Conservation (phyloP, 2,888 invertebrate species). For the Oscheius sp. region DNA sequence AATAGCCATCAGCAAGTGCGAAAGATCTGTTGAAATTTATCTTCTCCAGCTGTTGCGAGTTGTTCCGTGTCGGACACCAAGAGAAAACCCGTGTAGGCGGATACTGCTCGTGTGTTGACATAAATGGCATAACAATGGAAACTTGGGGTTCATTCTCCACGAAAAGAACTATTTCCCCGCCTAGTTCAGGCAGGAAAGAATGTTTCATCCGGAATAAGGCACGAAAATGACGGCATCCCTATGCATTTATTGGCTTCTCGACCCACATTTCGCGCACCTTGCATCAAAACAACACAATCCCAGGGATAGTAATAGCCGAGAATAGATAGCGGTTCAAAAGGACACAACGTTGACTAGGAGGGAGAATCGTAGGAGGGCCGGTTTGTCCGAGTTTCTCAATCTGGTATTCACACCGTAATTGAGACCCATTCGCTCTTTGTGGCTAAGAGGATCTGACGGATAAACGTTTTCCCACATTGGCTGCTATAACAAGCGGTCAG, state of each 20-base stretch:
- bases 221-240: constrained; percentile 21
- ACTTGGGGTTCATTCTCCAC: not conserved
- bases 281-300: constrained; percentile 21
- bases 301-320: constrained; percentile 18
- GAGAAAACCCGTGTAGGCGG: not conserved
- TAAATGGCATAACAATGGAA: constrained; percentile 29
- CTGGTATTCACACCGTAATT: constrained; percentile 29
- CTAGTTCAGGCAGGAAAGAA: constrained; percentile 2
- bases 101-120: constrained; percentile 25
- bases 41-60: constrained; percentile 21
- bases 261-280: constrained; percentile 27
- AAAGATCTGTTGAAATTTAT: constrained; percentile 30
- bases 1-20: constrained; percentile 23
- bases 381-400: constrained; percentile 17
- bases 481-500: not conserved
- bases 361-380: constrained; percentile 4
- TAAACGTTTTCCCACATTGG: not conserved
- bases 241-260: constrained; percentile 37
- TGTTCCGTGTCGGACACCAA: not conserved
- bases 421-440: constrained; percentile 19
- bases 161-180: not conserved
- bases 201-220: constrained; percentile 27
- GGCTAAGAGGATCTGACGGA: constrained; percentile 32
- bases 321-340: constrained; percentile 1
- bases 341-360: not conserved